These are phyloP conservation scores for Halictus quadricinctus DNA, from an alignment of 2,888 invertebrate genomes.

Conservation along the genomic window DNA sequence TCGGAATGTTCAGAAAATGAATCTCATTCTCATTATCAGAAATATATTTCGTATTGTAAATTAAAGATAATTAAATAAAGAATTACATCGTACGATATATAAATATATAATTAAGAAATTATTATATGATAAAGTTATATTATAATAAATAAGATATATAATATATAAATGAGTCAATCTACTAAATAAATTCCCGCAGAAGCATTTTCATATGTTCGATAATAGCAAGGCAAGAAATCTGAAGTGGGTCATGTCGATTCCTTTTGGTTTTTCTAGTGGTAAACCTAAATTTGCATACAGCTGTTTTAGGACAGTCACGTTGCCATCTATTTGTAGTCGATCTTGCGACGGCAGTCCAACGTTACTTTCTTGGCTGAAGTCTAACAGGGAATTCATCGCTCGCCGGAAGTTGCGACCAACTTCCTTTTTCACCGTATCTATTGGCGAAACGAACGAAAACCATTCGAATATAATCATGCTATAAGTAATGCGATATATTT, in stretches of 20 bases:
- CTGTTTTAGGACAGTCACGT: constrained; percentile 41
- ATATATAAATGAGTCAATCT: background rate
- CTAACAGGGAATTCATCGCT: constrained; percentile 3
- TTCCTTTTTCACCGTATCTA: background rate
- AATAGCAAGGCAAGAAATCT: background rate
- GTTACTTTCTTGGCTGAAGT: background rate
- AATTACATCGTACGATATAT: too few relatives aligned
- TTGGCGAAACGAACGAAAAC: background rate
- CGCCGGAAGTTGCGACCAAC: background rate
- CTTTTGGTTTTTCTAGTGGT: background rate
- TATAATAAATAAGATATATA: too few relatives aligned
- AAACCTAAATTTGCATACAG: constrained; percentile 31
- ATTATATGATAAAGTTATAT: too few relatives aligned
- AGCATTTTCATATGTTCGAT: background rate
- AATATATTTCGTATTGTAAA: background rate
- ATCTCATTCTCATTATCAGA: background rate
- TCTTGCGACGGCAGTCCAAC: background rate
- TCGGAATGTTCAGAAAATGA: background rate
- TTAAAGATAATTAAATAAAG: too few relatives aligned
- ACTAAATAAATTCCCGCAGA: background rate
- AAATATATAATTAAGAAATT: too few relatives aligned
- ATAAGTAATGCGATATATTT: background rate
- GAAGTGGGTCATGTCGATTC: background rate
- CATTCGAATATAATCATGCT: background rate
- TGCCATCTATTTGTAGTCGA: constrained; percentile 22